Evolutionary conservation across 92 coral and sea anemone species (phyloP).

Genomic region (Porites lobata): DNA sequence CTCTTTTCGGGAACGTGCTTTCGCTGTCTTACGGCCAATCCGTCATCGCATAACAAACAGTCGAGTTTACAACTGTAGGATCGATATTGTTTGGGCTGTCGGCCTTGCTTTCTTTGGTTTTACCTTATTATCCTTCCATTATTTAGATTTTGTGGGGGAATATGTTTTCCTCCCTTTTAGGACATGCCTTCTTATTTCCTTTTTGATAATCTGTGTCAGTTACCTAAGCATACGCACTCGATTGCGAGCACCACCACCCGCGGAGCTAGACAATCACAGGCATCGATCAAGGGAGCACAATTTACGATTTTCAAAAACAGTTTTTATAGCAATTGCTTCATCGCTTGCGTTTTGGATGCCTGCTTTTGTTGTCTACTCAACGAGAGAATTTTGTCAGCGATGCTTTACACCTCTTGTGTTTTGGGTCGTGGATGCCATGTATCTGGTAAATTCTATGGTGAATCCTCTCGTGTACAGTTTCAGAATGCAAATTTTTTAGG

Average conservation of each 20-base stretch:
- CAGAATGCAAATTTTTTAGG: neutral
- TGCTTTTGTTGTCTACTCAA: neutral
- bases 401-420: neutral
- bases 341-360: neutral
- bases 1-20: conserved; percentile 1
- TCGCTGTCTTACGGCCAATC: conserved; percentile 1
- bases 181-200: neutral
- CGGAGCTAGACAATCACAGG: neutral
- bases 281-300: neutral
- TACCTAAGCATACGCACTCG: neutral
- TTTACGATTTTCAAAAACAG: neutral
- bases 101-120: neutral
- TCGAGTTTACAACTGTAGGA: neutral
- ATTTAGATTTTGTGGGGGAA: neutral
- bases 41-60: neutral
- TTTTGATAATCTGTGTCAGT: conserved; percentile 1
- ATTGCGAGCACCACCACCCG: neutral
- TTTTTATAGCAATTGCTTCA: neutral
- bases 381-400: neutral
- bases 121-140: neutral
- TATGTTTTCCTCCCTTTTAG: neutral
- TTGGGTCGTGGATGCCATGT: neutral
- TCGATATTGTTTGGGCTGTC: neutral
- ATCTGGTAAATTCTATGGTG: neutral
- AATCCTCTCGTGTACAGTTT: neutral